A percentile compares a stretch with the other conserved stretches of the same genome.
phyloP scores from a whole-genome alignment of 2,797 vertebrate genomes.

The Lycodopsis pacificus region DNA sequence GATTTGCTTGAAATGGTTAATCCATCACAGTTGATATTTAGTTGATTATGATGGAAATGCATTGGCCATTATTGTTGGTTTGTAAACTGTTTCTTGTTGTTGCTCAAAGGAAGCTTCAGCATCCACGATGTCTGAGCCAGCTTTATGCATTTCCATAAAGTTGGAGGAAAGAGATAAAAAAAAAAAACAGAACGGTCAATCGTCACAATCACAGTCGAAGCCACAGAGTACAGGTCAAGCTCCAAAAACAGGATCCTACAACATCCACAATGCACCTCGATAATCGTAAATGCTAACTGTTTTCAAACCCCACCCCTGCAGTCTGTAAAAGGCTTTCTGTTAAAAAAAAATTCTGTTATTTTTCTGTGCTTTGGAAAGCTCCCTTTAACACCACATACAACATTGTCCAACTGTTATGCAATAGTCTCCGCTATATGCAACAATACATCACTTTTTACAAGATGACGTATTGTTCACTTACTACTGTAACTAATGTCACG shows the following conservation, averaged over 20 bases:
- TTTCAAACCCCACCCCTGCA: neutral
- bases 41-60: neutral
- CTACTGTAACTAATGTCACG: neutral
- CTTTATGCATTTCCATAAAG: neutral
- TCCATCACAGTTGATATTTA: neutral
- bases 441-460: neutral
- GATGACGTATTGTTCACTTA: neutral
- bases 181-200: neutral
- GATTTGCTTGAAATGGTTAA: neutral
- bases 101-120: neutral
- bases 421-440: neutral
- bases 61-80: neutral
- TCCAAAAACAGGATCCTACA: neutral
- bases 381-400: neutral
- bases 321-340: neutral
- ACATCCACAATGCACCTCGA: neutral
- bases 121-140: neutral
- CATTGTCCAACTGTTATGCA: neutral
- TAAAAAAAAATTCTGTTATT: neutral
- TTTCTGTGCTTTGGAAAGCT: neutral
- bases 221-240: neutral
- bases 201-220: neutral
- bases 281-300: neutral
- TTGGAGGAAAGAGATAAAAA: neutral
- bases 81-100: neutral